Evolutionary conservation across 2,888 invertebrate species (phyloP), one percentile per base, ranked within the genome.

Genomic region (Stenurella melanura): DNA sequence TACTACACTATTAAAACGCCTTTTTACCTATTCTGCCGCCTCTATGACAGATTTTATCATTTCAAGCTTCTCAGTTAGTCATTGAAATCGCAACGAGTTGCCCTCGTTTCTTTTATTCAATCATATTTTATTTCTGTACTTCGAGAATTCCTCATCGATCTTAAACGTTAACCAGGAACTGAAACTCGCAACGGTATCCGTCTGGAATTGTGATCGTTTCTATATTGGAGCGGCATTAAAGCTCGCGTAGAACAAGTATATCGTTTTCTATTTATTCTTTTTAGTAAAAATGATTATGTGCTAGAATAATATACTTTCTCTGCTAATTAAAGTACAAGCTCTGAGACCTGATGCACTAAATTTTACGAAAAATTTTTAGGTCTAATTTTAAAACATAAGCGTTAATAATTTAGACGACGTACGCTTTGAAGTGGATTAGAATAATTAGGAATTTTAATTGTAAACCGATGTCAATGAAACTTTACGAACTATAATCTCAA

Each of bases 121-220:
- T 21, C 21, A 21, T 58, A 21, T 58, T 19, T 58, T 19, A 18
- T 58, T 58, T 18, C 58, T 58, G 0, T 11, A 7, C 58, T 58
- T 58, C 18, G 57, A 10, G 57, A 18, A 57, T 57, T 57, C 18
- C 19, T 15, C 58, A 58, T 58, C 58, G 58, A 21, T 18, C 58
- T 58, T 58, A 19, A 58, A 58, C 58, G 21, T 21, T 58, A 21
- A 10, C 58, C 18, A 18, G 15, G 58, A 12, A 58, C 21, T 58
- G 58, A 58, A 58, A 19, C 12, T 19, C 58, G 11, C 21, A 15
- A 11, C 21, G 58, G 19, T 18, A 10, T 58, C 18, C 58, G 18
- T n/a, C 12, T 15, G 15, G 15, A 50, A 50, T 50, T 50, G 50
- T n/a, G 50, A 50, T n/a, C 50, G 7, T 50, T 50, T 50, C 50